Percentiles rank a stretch among this genome's conserved stretches.
Evolutionary conservation across 2,888 invertebrate genomes (phyloP).

Genomic region (Trypoxylon attenuatum): DNA sequence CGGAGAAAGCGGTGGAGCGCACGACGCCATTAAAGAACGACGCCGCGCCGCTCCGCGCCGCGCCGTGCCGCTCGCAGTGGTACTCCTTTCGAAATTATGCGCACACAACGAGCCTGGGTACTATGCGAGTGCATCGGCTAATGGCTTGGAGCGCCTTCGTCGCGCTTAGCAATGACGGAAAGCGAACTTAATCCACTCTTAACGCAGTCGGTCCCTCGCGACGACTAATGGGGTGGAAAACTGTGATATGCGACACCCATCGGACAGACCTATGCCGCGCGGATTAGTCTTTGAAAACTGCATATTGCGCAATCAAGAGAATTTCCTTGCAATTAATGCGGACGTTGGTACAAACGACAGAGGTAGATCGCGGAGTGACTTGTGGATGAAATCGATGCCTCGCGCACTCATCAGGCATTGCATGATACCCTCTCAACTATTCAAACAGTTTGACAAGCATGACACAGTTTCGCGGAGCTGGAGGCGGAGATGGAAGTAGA

Average conservation of each 20-base stretch:
- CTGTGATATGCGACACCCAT: too few relatives aligned
- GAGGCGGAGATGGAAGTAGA: conserved; percentile 34
- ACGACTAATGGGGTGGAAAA: conserved; percentile 8
- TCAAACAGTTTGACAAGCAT: conserved; percentile 57
- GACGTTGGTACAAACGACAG: too few relatives aligned
- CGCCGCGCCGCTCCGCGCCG: too few relatives aligned
- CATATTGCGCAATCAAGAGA: too few relatives aligned
- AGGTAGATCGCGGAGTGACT: too few relatives aligned
- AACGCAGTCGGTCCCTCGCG: background rate
- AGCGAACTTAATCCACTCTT: conserved; percentile 45
- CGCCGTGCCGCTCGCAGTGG: too few relatives aligned
- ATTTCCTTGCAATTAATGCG: too few relatives aligned
- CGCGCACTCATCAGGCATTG: conserved; percentile 37
- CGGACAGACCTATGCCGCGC: too few relatives aligned
- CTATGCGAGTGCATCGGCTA: conserved; percentile 26
- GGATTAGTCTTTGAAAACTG: too few relatives aligned
- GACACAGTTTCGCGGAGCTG: conserved; percentile 41
- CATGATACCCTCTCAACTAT: conserved; percentile 44
- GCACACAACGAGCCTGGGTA: background rate
- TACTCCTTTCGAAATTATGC: conserved; percentile 16
- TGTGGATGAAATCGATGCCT: too few relatives aligned
- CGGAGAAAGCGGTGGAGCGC: too few relatives aligned
- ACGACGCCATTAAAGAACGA: too few relatives aligned
- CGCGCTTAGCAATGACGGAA: conserved; percentile 54
- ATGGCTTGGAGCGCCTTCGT: conserved; percentile 49